Evolutionary conservation across 2,113 vertebrate species (phyloP), one percentile per base, ranked within the genome.

Genomic region (Podiceps cristatus): DNA sequence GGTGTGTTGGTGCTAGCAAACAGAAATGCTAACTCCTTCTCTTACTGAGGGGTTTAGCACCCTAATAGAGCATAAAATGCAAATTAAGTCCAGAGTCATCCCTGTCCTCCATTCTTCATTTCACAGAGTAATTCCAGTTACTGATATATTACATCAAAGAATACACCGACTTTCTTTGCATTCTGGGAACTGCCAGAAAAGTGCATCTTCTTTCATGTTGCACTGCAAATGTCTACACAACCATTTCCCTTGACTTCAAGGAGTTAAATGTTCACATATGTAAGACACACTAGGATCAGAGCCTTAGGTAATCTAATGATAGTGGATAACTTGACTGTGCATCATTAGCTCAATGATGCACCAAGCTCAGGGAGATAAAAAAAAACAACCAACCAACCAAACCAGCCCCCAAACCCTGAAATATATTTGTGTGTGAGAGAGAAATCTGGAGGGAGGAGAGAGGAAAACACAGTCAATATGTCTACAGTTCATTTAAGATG

Each of bases 311-410:
- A 87, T 91, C 35, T 78, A 64, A 45, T 73, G 83, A 82, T 44
- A 64, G 35, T 85, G 73, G 31, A 8, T 91, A 79, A 75, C 55
- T 85, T 50, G 45, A 40, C 60, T 76, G 35, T 82, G 63, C 45
- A 40, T 95, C 88, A 74, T 94, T 92, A 93, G 53, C 55, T 94
- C 84, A 79, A 33, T 63, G 44, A 95, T 84, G 42, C 68, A 93
- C 37, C 72, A 81, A 63, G 55, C 45, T 92, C 22, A 88, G 78
- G n/a, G 53, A 92, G 8, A 85, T 20, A 20, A 20, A 22, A 58
- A 11, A 71, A 60, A 72, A 62, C 42, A 74, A 4, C 1, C 23
- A n/a, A 25, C 23, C 22, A 31, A 69, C n/a, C 25, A 67, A 88
- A 56, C 37, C 49, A 83, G 29, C 40, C 20, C 59, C 5, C 11